phyloP scores from a whole-genome alignment of 2,797 vertebrate genomes.

The Rhinoraja longicauda region DNA sequence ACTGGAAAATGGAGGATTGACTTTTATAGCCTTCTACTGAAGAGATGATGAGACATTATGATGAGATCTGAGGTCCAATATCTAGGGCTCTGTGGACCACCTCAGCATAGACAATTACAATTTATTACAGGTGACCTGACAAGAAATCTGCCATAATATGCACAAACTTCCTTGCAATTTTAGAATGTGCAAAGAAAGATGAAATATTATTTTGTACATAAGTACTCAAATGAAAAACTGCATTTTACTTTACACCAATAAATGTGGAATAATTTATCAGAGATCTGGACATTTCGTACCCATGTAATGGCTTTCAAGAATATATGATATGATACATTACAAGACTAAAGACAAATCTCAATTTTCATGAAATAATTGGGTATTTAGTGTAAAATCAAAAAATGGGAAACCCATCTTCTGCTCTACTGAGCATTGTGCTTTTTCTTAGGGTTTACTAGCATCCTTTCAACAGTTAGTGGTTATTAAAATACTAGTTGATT shows the following conservation, averaged over 20 bases:
- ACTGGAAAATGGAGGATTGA: background rate
- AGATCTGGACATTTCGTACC: background rate
- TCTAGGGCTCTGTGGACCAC: background rate
- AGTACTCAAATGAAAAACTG: background rate
- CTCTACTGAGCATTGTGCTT: background rate
- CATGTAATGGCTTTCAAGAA: background rate
- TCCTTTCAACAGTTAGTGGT: background rate
- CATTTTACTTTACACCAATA: background rate
- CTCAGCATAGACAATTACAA: background rate
- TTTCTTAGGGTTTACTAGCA: background rate
- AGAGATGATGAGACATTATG: too few relatives aligned
- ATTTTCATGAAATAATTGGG: background rate
- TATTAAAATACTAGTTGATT: background rate
- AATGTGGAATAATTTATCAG: background rate
- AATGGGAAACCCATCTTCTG: background rate
- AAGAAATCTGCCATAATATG: background rate
- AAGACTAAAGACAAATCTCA: background rate
- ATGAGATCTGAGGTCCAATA: background rate
- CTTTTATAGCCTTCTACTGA: background rate
- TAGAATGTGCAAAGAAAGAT: background rate
- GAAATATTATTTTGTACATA: background rate
- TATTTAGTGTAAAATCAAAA: constrained; percentile 1
- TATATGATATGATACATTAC: background rate
- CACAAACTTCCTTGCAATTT: background rate
- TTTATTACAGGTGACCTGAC: background rate